Evolutionary conservation across 2,113 vertebrate species (phyloP).

Genomic region (Pholis gunnellus): DNA sequence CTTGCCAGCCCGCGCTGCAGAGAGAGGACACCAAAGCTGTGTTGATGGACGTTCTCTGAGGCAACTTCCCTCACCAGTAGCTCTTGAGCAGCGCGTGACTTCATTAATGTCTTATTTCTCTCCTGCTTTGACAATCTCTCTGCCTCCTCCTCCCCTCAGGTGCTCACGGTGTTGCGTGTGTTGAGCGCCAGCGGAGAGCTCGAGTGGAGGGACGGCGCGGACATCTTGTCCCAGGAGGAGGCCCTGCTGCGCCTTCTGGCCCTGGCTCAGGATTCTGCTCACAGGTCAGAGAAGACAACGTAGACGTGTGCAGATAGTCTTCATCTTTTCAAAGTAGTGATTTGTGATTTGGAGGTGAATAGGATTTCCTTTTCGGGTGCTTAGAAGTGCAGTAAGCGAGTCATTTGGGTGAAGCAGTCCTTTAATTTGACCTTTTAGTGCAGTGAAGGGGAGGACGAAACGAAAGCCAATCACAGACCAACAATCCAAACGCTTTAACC

Average conservation of each 20-base stretch:
- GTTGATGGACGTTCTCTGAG: conserved; percentile 52
- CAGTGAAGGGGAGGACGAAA: neutral
- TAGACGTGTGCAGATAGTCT: neutral
- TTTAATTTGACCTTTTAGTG: neutral
- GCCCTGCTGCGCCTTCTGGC: conserved; percentile 87
- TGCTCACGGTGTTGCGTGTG: conserved; percentile 86
- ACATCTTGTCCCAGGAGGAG: conserved; percentile 80
- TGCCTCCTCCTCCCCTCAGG: conserved; percentile 73
- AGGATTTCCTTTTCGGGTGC: neutral
- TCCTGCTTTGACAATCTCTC: conserved; percentile 6
- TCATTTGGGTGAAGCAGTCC: neutral
- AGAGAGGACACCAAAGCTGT: conserved; percentile 72
- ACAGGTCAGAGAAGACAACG: conserved; percentile 83
- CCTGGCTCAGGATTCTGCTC: conserved; percentile 76
- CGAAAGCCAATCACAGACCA: neutral
- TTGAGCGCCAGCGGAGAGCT: conserved; percentile 82
- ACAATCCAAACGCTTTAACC: neutral
- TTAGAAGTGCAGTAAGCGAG: neutral
- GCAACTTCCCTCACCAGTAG: conserved; percentile 18
- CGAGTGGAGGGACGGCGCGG: conserved; percentile 76
- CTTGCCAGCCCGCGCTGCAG: conserved; percentile 53
- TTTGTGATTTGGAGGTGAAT: neutral
- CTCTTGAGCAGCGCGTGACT: conserved; percentile 5
- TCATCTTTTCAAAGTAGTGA: neutral
- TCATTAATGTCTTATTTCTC: conserved; percentile 17